Evolutionary conservation across 2,113 vertebrate genomes (phyloP).

Genomic region (Australoheros scitulus): DNA sequence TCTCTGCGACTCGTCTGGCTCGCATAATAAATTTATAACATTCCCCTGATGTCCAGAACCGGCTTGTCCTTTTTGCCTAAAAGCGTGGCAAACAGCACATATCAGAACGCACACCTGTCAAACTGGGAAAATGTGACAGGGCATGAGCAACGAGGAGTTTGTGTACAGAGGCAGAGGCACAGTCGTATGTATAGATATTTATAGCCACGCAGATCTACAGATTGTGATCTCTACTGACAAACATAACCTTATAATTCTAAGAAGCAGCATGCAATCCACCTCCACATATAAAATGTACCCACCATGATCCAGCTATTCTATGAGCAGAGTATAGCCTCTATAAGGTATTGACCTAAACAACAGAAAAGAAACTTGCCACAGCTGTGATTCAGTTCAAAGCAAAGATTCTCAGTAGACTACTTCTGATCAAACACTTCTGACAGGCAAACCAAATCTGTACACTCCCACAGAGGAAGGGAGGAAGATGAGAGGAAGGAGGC

Average conservation of each 20-base stretch:
- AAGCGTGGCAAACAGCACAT: constrained; percentile 13
- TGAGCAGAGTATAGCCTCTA: constrained; percentile 18
- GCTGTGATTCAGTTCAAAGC: constrained; percentile 54
- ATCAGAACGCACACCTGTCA: constrained; percentile 42
- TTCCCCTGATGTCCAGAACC: constrained; percentile 44
- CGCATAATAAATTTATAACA: constrained; percentile 59
- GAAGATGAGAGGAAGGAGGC: constrained; percentile 20
- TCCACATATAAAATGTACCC: constrained; percentile 27
- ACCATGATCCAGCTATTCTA: constrained; percentile 17
- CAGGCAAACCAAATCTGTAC: constrained; percentile 48
- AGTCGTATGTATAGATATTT: constrained; percentile 17
- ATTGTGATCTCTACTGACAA: constrained; percentile 52
- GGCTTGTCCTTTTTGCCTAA: constrained; percentile 38
- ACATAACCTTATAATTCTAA: constrained; percentile 20
- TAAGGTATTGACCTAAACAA: constrained; percentile 40
- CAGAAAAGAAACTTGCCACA: constrained; percentile 36
- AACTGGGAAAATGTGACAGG: constrained; percentile 13
- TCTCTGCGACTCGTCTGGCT: constrained; percentile 13
- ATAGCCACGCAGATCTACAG: constrained; percentile 27
- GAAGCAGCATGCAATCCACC: constrained; percentile 4
- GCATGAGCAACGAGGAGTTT: constrained; percentile 1
- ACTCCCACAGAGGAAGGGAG: constrained; percentile 24
- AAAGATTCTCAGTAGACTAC: constrained; percentile 11
- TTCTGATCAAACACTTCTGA: constrained; percentile 60
- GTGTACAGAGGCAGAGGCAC: constrained; percentile 5